Base-by-base conservation (phyloP, 2,888 invertebrate species). In the Cheilosia vernalis region DNA sequence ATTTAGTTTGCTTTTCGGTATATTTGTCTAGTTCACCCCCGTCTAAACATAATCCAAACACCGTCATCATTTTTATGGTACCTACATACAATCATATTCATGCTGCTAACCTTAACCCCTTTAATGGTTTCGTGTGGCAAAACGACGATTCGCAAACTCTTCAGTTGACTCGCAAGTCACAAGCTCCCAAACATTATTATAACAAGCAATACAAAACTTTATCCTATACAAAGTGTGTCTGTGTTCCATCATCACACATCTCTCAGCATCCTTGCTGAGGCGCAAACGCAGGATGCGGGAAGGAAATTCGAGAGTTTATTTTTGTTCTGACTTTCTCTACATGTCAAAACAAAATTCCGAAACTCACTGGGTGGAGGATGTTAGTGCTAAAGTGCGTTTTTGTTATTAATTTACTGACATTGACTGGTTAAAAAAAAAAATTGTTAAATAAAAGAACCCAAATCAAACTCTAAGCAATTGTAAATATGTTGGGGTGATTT, bases 271-370 rank as follows among this genome's bases (percentile, higher is more conserved):
- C 69, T 74, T 55, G 37, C 5, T 44, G 66, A 3, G 60, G 81
- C 85, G 80, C 81, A 77, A 63, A 40, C 77, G 47, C 76, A 77
- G 72, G 63, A 77, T 81, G 17, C 63, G 33, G 21, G 33, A 73
- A 30, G 27, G 33, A 73, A 30, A 69, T 83, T 63, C 56, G 64
- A 66, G 64, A 40, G 74, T 47, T 64, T 55, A 17, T 47, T 63
- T 69, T 55, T 42, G 40, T 72, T 66, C 19, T 40, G 47, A 37
- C 61, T 44, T 69, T 83, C 64, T 58, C 66, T 64, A 47, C 9
- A 9, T 81, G 76, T 85, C 85, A 85, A 80, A 85, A 77, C 70
- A 81, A 81, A 72, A 85, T 85, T 67, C 63, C 77, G 60, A 72
- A 56, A 55, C 78, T 76, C 60, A 63, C 81, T 56, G 76, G 56